Base-by-base conservation (phyloP, 2,797 vertebrate species). In the Cossypha niveicapilla region DNA sequence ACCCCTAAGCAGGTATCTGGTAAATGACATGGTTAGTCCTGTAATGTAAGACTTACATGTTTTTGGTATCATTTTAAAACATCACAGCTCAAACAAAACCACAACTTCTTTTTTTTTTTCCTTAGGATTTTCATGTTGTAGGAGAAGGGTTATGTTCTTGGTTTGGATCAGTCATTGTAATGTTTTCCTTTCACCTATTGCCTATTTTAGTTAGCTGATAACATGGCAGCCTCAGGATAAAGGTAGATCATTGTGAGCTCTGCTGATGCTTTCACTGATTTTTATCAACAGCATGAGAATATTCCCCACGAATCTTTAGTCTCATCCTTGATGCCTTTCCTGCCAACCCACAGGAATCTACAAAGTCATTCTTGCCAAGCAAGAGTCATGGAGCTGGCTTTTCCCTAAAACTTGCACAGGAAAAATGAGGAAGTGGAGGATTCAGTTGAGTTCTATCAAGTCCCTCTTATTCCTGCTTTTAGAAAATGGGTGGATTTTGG, bases 201-300 rank as follows among this genome's bases (percentile, higher is more conserved):
- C 30, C 25, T 4, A 1, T 71, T 62, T 41, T 65, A 44, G 30
- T 37, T 30, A 51, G 35, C 18, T 73, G 62, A 7, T 50, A 50
- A 32, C 0, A 1, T 22, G 18, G 30, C 56, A 88, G 34, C 22
- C 82, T 78, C 25, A 28, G 53, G 58, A 57, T 41, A 51, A 67
- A 50, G 15, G 27, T 25, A 17, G 48, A 24, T 32, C 1, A 0
- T 1, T 1, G 2, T n/a, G 50, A 63, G 11, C 25, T 74, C 57
- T 63, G 42, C 39, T 84, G 18, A 30, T 25, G 30, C 22, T 89
- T 80, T 67, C 44, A 47, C 24, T 58, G 28, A 35, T 58, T 65
- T 42, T 85, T 10, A 76, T 1, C 27, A 44, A n/a, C 30, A 54
- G 30, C 24, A 16, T 34, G 45, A 50, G 42, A 68, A 22, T 53